These are phyloP conservation scores for Phenacoccus solenopsis DNA, from an alignment of 1,140 invertebrate species.

Conservation along the genomic window DNA sequence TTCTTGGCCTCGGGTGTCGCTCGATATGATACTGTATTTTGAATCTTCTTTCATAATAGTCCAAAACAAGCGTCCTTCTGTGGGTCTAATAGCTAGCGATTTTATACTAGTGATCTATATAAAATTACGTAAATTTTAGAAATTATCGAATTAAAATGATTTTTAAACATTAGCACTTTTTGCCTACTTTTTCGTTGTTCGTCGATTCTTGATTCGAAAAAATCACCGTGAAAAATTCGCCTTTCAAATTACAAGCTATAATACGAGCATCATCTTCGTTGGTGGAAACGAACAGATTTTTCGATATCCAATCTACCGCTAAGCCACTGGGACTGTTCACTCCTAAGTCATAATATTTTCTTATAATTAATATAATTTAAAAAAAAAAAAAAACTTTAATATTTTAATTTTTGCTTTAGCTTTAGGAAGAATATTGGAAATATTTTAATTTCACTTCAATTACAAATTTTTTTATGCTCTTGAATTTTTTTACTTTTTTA, in stretches of 20 bases:
- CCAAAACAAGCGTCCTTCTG: slow-evolving; percentile 49
- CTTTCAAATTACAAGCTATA: slow-evolving; percentile 53
- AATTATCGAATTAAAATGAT: neutral
- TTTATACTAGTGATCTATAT: slow-evolving; percentile 30
- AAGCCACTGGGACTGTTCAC: slow-evolving; percentile 46
- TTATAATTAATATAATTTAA: neutral
- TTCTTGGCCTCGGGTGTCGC: neutral
- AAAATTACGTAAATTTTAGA: slow-evolving; percentile 7
- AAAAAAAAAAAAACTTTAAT: neutral
- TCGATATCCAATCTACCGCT: slow-evolving; percentile 62
- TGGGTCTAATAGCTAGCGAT: slow-evolving; percentile 42
- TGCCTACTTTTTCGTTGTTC: slow-evolving; percentile 12
- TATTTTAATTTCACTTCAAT: no score
- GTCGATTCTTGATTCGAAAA: slow-evolving; percentile 22
- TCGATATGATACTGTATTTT: neutral
- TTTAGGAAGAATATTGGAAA: no score
- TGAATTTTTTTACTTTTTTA: no score
- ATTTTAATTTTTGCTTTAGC: neutral
- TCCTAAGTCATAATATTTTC: slow-evolving; percentile 31
- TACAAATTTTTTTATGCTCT: no score
- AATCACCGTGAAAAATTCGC: slow-evolving; percentile 48
- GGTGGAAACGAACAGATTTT: slow-evolving; percentile 49
- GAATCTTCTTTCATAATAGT: slow-evolving; percentile 32
- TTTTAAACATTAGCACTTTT: slow-evolving; percentile 3
- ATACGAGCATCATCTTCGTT: slow-evolving; percentile 44